phyloP scores from a whole-genome alignment of 2,888 invertebrate genomes.

The Cosmia pyralina region DNA sequence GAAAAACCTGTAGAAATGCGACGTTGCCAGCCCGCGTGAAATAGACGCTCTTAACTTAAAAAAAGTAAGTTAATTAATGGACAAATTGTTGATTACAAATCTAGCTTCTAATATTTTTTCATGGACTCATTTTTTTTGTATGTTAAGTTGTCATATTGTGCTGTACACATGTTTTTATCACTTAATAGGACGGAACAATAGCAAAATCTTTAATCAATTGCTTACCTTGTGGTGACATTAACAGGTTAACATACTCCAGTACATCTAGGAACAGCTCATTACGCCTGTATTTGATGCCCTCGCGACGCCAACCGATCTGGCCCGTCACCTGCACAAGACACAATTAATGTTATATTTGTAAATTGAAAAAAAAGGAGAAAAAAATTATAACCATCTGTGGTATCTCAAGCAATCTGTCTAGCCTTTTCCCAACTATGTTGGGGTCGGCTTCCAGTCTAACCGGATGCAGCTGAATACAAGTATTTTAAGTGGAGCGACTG shows the following conservation, averaged over 20 bases:
- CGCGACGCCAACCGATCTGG: conserved; percentile 99
- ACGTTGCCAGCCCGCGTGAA: too few relatives aligned
- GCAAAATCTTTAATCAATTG: background rate
- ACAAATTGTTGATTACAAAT: background rate
- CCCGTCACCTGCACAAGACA: conserved; percentile 93
- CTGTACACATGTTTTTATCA: background rate
- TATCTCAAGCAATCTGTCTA: too few relatives aligned
- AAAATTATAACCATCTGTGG: background rate
- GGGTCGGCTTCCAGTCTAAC: too few relatives aligned
- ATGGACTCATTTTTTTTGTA: too few relatives aligned
- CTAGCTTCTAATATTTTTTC: background rate
- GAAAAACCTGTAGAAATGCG: too few relatives aligned
- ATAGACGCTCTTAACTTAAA: background rate
- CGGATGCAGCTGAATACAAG: too few relatives aligned
- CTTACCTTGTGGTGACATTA: conserved; percentile 99
- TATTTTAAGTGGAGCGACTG: too few relatives aligned
- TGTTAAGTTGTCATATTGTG: too few relatives aligned
- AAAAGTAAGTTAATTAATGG: background rate
- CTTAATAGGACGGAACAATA: background rate
- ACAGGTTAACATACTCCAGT: conserved; percentile 98
- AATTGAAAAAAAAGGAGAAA: background rate
- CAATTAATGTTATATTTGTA: background rate
- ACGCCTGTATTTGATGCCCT: conserved; percentile 99
- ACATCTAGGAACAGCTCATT: conserved; percentile 99
- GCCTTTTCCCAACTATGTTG: too few relatives aligned